Evolutionary conservation across 2,113 vertebrate genomes (phyloP).

Genomic region (Xenus cinereus): DNA sequence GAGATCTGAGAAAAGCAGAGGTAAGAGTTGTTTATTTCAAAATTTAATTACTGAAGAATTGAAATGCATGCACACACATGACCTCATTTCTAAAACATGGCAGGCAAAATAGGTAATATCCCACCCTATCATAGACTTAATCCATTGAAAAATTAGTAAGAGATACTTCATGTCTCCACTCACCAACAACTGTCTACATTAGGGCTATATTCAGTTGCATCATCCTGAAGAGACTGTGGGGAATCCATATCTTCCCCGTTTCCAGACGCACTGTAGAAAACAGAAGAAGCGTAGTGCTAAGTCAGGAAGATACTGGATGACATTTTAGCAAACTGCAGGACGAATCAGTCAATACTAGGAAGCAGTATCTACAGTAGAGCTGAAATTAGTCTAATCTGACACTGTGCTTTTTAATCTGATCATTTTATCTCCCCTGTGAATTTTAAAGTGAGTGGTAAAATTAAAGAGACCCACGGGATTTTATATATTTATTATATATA

Average conservation of each 20-base stretch:
- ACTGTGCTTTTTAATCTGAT: not conserved
- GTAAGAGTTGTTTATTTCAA: not conserved
- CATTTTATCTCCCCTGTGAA: not conserved
- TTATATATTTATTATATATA: not conserved
- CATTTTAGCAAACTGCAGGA: not conserved
- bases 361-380: not conserved
- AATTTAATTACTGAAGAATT: not conserved
- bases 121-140: not conserved
- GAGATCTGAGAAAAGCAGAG: not conserved
- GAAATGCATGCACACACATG: not conserved
- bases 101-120: not conserved
- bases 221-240: constrained; percentile 79
- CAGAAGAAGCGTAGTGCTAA: not conserved
- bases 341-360: not conserved
- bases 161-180: not conserved
- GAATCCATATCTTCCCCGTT: constrained; percentile 83
- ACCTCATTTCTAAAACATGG: not conserved
- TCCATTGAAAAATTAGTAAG: not conserved
- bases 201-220: constrained; percentile 74
- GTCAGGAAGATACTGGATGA: not conserved
- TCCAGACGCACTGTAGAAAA: constrained; percentile 55
- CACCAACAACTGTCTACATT: constrained; percentile 73
- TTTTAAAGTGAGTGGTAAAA: not conserved
- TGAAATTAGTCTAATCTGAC: not conserved
- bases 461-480: not conserved